phyloP scores from a whole-genome alignment of 2,113 vertebrate species.

The Girardinichthys multiradiatus region DNA sequence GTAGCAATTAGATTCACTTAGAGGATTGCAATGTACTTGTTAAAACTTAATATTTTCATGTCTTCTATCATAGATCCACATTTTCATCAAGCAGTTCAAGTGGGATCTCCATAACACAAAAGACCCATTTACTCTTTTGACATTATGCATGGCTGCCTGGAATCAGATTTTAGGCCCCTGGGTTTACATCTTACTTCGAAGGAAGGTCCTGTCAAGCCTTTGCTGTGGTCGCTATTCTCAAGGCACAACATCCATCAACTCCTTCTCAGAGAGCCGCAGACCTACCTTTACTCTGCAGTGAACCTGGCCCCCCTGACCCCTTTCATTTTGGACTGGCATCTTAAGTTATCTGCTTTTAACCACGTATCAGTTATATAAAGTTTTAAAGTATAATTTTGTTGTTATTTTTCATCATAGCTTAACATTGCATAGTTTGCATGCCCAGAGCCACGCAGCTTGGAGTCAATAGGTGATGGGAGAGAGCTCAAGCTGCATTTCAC shows the following conservation, averaged over 20 bases:
- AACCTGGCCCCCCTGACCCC: neutral
- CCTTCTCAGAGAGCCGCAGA: constrained; percentile 22
- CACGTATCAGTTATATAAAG: neutral
- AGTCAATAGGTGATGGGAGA: neutral
- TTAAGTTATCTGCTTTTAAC: neutral
- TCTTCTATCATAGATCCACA: constrained; percentile 56
- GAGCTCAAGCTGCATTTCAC: constrained; percentile 31
- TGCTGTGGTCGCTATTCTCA: constrained; percentile 68
- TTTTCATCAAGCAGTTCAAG: constrained; percentile 60
- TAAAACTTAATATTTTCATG: constrained; percentile 9
- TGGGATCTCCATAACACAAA: constrained; percentile 3
- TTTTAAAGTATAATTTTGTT: neutral
- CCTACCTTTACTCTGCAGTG: constrained; percentile 28
- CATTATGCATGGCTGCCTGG: constrained; percentile 85
- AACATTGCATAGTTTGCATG: neutral
- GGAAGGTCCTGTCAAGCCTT: constrained; percentile 81
- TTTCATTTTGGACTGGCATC: neutral
- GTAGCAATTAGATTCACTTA: neutral
- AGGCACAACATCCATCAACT: constrained; percentile 34
- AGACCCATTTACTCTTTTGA: constrained; percentile 74
- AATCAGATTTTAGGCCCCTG: constrained; percentile 91
- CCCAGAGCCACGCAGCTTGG: neutral
- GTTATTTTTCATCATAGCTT: neutral
- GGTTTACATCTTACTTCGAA: constrained; percentile 89
- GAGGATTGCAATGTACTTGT: neutral